Base-by-base conservation (phyloP, 1,140 invertebrate species). In the Sarcophaga bullata region DNA sequence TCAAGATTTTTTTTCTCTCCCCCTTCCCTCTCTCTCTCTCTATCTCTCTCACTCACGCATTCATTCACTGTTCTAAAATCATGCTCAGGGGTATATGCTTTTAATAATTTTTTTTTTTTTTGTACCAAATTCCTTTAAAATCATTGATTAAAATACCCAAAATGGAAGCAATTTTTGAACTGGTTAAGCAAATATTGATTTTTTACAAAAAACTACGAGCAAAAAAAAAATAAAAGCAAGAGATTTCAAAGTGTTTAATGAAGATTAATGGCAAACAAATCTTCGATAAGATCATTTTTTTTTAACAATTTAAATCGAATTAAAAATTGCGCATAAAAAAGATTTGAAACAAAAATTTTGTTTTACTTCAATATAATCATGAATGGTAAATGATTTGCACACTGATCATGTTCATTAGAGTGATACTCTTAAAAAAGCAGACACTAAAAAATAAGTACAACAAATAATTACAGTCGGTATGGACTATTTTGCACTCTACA, bases 211-310 rank as follows among this genome's bases (percentile, higher is more conserved):
- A 50, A 78, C 17, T 25, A 78, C 17, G 11, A 76, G 47, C 6
- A 48, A 76, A 19, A 72, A 72, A 7, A 72, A 72, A 72, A 72
- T 5, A 10, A n/a, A 48, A 76, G 48, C 52, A 10, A n/a, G 48
- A 76, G 48, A 49, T 8, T 11, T 50, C 17, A 52, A 78, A 78
- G 75, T 78, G 75, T 78, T 78, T 78, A 78, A 78, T 78, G 75
- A 78, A 78, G 75, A 78, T 78, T 78, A 78, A 78, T 78, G 75
- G 75, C 50, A 78, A 78, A 78, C 75, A 78, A 78, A 78, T 50
- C 25, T 50, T 8, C 37, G 75, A 78, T 78, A 78, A 78, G 75
- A 78, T 78, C 75, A 17, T n/a, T 68, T 19, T n/a, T 68, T 19
- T 68, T 68, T 68, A 19, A 25, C 62, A 68, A 68, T 68, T 68